Base-by-base conservation (phyloP, 2,888 invertebrate species). In the Drosophila limbata region DNA sequence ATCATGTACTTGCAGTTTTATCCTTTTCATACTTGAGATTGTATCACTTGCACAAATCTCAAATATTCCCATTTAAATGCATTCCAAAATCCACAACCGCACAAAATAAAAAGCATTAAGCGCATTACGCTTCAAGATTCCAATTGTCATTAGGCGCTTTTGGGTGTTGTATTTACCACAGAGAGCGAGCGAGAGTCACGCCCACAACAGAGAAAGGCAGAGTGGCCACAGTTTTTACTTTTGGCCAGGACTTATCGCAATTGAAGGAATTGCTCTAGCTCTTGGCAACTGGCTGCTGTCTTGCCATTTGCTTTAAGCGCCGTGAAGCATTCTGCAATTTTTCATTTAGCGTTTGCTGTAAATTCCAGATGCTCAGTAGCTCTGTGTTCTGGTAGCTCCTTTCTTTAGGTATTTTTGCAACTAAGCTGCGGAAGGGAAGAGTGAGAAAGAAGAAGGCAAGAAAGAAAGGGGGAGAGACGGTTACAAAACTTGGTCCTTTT, bases 401-500 rank as follows among this genome's bases (percentile, higher is more conserved):
- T 67, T 69, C 73, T 48, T 47, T 57, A 37, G 61, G 61, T 63
- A 63, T 74, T 74, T 65, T 19, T 33, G 53, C 69, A 50, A 66
- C 67, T 21, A 47, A 68, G 61, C 63, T 51, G 48, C n/a, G 65
- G 15, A 33, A 21, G 19, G 15, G 25, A n/a, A 21, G n/a, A 28
- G 9, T 28, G 25, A 17, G 25, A 25, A 25, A 25, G 25, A 25
- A 4, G 21, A 5, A 25, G 25, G 25, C 25, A 31, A 33, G 39
- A 17, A 17, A 28, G n/a, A 35, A 15, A 35, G 25, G 21, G 19
- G 39, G 15, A 39, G 37, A 56, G 69, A 19, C 17, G 65, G 56
- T 50, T 55, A 57, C 69, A 84, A 87, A 86, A 86, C 69, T 89
- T 86, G 74, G 88, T 89, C 89, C 89, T 89, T 80, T 74, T 66